Evolutionary conservation across 2,888 invertebrate genomes (phyloP), one percentile per base, ranked within the genome.

Genomic region (Hyles lineata): DNA sequence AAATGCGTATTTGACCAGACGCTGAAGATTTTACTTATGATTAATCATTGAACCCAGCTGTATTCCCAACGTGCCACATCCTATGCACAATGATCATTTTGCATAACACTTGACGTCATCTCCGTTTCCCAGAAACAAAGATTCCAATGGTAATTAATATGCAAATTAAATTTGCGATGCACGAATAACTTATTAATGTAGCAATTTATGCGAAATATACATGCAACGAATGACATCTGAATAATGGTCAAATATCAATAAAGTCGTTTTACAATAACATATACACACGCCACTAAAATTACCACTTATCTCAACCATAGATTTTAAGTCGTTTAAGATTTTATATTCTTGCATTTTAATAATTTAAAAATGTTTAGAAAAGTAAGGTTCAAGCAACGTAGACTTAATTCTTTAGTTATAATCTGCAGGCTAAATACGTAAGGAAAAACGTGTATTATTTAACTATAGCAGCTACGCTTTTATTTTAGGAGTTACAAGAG

Each of bases 111-210:
- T 67, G 63, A 43, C 63, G 63, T 67, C 63, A 67, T 67, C 32
- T 32, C 11, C 23, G 15, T 5, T 67, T 67, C 63, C 43, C 63
- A 67, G 63, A 67, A 67, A 62, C 61, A 62, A 62, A 67, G 21
- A 67, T 67, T 67, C 63, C 63, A 67, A 67, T 43, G 43, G 29
- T 17, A 43, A 67, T 67, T 23, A 67, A 35, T 67, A 67, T 67
- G 63, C 23, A 75, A 78, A 74, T 76, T 70, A 76, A 55, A 74
- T 67, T 43, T 50, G 63, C 32, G 23, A 43, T 43, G 43, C 19
- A 23, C 5, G 43, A 43, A 43, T 43, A 67, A 50, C 43, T 67
- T 43, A 67, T 67, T 43, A 23, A 43, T 43, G 17, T 21, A 35
- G 35, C n/a, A 35, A 63, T 35, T 63, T 63, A 63, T 35, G 25